phyloP scores from a whole-genome alignment of 1,140 invertebrate species.

The Bacillus rossius region DNA sequence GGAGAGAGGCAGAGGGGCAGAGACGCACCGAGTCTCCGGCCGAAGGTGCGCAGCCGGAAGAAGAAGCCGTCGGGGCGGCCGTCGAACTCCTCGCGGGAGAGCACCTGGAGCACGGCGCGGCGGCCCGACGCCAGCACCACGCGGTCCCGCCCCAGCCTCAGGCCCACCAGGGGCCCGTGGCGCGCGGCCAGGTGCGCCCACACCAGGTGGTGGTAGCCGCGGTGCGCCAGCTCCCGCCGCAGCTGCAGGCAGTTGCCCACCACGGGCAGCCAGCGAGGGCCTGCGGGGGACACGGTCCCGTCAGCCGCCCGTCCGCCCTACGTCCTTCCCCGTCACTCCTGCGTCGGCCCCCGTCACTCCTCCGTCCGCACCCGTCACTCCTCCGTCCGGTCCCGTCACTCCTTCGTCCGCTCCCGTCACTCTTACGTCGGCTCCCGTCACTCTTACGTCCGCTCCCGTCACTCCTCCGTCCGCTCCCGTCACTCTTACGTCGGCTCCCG shows the following conservation, averaged over 20 bases:
- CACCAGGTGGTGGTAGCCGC: conserved; percentile 37
- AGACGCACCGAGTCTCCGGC: conserved; percentile 51
- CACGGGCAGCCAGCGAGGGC: conserved; percentile 44
- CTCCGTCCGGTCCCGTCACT: background rate
- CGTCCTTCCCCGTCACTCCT: background rate
- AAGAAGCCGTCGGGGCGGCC: conserved; percentile 70
- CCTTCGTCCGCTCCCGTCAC: too few relatives aligned
- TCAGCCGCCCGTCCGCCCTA: background rate
- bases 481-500: too few relatives aligned
- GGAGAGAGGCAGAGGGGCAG: too few relatives aligned
- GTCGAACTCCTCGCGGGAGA: conserved; percentile 59
- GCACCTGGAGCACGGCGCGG: conserved; percentile 51
- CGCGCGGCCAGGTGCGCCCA: conserved; percentile 39
- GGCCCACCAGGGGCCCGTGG: conserved; percentile 53
- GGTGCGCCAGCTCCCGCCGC: conserved; percentile 25
- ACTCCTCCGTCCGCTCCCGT: too few relatives aligned
- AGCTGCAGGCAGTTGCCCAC: conserved; percentile 40
- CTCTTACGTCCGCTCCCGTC: too few relatives aligned
- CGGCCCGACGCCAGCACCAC: conserved; percentile 56
- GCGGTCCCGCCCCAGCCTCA: conserved; percentile 57
- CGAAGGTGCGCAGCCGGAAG: conserved; percentile 59
- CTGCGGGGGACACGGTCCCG: conserved; percentile 25
- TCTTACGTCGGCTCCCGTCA: too few relatives aligned
- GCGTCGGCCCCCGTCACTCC: background rate
- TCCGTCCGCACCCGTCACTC: background rate